Evolutionary conservation across 2,113 vertebrate species (phyloP).

Genomic region (Coracopsis vasa): DNA sequence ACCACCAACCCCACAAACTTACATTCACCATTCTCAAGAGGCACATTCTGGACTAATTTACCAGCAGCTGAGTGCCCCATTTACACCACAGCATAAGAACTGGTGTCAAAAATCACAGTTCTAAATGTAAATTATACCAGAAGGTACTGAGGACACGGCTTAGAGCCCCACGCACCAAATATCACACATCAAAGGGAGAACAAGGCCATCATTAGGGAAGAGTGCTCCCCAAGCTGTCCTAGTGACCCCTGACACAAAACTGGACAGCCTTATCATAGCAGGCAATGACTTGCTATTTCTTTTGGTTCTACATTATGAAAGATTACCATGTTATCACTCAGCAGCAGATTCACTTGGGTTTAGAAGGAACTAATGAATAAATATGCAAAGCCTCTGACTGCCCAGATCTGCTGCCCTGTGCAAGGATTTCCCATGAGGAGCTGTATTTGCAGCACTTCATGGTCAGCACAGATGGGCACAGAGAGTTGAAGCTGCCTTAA

Average conservation of each 20-base stretch:
- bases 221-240: not conserved
- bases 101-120: not conserved
- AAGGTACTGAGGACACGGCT: not conserved
- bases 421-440: not conserved
- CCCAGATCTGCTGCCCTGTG: not conserved
- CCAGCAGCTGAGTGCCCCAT: not conserved
- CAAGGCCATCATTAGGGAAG: not conserved
- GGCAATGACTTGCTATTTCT: not conserved
- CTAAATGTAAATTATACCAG: not conserved
- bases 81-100: not conserved
- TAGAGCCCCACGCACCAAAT: not conserved
- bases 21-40: not conserved
- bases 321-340: not conserved
- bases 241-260: no score
- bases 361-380: not conserved
- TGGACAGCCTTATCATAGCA: not conserved
- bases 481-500: not conserved
- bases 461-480: not conserved
- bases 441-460: not conserved
- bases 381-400: not conserved
- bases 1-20: not conserved
- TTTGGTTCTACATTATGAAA: not conserved
- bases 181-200: not conserved
- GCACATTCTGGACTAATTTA: not conserved
- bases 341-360: not conserved